A percentile compares a stretch with the other conserved stretches of the same genome.
Conservation (phyloP, 2,113 vertebrate genomes). For the Lota lota region DNA sequence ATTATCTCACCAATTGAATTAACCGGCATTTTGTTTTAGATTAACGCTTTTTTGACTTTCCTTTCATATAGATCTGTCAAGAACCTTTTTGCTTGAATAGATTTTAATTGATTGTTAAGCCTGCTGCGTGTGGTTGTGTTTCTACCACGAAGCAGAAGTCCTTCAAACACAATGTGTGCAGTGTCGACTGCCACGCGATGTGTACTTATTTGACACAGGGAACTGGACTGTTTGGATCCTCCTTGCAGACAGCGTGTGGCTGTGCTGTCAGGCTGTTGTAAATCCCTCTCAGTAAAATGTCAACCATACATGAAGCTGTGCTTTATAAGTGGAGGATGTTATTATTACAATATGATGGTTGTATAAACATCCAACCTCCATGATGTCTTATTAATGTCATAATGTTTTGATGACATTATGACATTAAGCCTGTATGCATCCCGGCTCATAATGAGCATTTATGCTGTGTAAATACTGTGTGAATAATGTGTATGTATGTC, state of each 20-base stretch:
- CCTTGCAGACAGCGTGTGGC: neutral
- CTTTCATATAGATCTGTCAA: neutral
- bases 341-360: too few species aligned
- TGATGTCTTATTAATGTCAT: too few species aligned
- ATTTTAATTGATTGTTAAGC: too few species aligned
- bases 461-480: conserved; percentile 9
- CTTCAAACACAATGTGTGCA: neutral
- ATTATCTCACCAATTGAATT: neutral
- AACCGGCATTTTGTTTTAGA: too few species aligned
- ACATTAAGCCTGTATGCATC: conserved; percentile 9
- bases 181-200: neutral
- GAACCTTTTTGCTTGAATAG: neutral
- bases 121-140: neutral
- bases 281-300: neutral
- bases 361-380: too few species aligned
- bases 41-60: neutral
- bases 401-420: neutral
- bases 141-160: neutral
- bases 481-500: neutral
- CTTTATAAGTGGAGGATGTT: too few species aligned
- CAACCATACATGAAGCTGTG: neutral
- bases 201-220: conserved; percentile 8
- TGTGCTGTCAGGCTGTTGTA: neutral
- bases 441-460: neutral
- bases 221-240: neutral